Evolutionary conservation across 2,888 invertebrate species (phyloP), one percentile per base, ranked within the genome.

Genomic region (Yponomeuta plumbellus): DNA sequence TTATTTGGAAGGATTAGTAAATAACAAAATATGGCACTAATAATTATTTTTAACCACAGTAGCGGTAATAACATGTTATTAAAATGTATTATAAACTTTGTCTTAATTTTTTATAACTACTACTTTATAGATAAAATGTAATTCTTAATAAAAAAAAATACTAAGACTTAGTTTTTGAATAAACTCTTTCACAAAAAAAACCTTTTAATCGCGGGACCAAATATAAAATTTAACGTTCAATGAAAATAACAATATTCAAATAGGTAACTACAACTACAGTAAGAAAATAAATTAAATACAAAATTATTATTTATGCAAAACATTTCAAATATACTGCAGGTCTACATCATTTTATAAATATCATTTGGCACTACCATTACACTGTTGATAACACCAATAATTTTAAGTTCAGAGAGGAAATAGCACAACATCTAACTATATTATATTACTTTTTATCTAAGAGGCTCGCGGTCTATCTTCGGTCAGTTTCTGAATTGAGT

Each of bases 21-120:
- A 21, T 13, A 22, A 59, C 21, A 59, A 23, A 59, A 59, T 59
- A 59, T 59, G 59, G 59, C 59, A 59, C 59, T 13, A 22, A 20
- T 21, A 21, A 59, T 21, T 20, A 22, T 59, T 22, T 52, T 52
- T 52, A 17, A 17, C 44, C 44, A 13, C 44, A 17, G 13, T 52
- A 52, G 44, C 5, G 44, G 44, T 17, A 3, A 52, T 52, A 52
- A 52, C 44, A 52, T 17, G 17, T 52, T 17, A 52, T 52, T 52
- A 52, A 52, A 34, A 34, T 34, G 5, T 17, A 52, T 52, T 52
- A 17, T 17, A 52, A 52, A 52, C 17, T 3, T 52, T 17, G 34
- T 34, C 34, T 34, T 34, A 34, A 8, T 34, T 34, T 34, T 34
- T 34, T 34, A 5, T 26, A 34, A 34, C 34, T 34, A 34, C 34